Conservation (phyloP, 2,888 invertebrate genomes). For the Elmis aenea region DNA sequence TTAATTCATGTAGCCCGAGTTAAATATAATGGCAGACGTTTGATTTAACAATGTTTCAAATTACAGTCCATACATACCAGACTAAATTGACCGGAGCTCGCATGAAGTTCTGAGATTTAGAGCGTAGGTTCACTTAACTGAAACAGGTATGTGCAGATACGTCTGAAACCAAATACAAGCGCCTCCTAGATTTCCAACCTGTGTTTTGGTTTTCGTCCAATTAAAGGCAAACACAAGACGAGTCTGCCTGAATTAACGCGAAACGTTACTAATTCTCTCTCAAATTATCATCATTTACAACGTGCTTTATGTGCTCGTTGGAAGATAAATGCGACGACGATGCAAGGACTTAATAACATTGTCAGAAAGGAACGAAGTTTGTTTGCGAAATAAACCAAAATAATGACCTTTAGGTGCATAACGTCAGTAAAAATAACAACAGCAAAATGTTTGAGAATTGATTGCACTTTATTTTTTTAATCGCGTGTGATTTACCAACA, state of each 20-base stretch:
- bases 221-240: constrained; percentile 48
- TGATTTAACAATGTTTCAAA: no score
- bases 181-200: constrained; percentile 46
- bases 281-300: constrained; percentile 44
- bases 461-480: no score
- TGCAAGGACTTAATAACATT: no score
- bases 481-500: no score
- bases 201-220: constrained; percentile 49
- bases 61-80: constrained; percentile 17
- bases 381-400: no score
- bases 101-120: constrained; percentile 15
- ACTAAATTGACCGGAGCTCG: constrained; percentile 17
- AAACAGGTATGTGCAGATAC: constrained; percentile 17
- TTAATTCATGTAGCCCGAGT: no score
- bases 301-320: constrained; percentile 29
- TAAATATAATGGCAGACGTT: no score
- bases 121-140: constrained; percentile 11
- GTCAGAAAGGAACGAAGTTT: no score
- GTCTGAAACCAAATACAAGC: constrained; percentile 44
- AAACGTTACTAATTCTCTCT: constrained; percentile 45
- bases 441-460: no score
- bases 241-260: constrained; percentile 45
- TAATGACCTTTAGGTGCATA: no score
- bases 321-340: no score
- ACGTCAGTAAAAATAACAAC: no score